Percentiles rank a stretch among this genome's conserved stretches.
phyloP scores from a whole-genome alignment of 2,797 vertebrate genomes.

The Sphaeramia orbicularis region DNA sequence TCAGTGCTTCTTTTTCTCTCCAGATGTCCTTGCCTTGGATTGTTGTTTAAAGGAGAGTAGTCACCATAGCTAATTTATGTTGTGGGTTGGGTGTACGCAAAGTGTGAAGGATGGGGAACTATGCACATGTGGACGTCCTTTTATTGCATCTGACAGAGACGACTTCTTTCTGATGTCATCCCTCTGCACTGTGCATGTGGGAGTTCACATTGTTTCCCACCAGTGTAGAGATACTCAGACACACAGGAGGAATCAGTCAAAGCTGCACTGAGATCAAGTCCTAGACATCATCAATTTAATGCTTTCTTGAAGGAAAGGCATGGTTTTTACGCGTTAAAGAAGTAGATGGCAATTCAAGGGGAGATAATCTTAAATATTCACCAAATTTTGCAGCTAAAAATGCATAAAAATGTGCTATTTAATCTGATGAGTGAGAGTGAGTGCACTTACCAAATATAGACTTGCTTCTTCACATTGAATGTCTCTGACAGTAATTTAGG shows the following conservation, averaged over 20 bases:
- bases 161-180: slow-evolving; percentile 79
- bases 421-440: no score
- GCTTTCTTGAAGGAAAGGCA: slow-evolving; percentile 43
- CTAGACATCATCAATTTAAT: slow-evolving; percentile 54
- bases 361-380: slow-evolving; percentile 35
- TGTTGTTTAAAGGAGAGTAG: slow-evolving; percentile 52
- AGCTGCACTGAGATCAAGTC: slow-evolving; percentile 57
- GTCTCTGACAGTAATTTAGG: no score
- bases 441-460: no score
- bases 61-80: slow-evolving; percentile 77
- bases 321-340: slow-evolving; percentile 50
- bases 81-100: slow-evolving; percentile 60
- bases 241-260: slow-evolving; percentile 64
- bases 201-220: slow-evolving; percentile 72
- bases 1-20: slow-evolving; percentile 1
- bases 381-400: slow-evolving; percentile 45
- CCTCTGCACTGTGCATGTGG: slow-evolving; percentile 51
- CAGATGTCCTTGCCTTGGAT: slow-evolving; percentile 47
- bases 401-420: slow-evolving; percentile 7
- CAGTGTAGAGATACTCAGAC: slow-evolving; percentile 39
- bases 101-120: slow-evolving; percentile 67
- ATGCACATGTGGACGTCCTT: slow-evolving; percentile 62
- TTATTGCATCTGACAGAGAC: slow-evolving; percentile 80
- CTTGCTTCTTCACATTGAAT: no score
- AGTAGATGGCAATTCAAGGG: slow-evolving; percentile 40